Base-by-base conservation (phyloP, 2,888 invertebrate species). In the Arge pagana region DNA sequence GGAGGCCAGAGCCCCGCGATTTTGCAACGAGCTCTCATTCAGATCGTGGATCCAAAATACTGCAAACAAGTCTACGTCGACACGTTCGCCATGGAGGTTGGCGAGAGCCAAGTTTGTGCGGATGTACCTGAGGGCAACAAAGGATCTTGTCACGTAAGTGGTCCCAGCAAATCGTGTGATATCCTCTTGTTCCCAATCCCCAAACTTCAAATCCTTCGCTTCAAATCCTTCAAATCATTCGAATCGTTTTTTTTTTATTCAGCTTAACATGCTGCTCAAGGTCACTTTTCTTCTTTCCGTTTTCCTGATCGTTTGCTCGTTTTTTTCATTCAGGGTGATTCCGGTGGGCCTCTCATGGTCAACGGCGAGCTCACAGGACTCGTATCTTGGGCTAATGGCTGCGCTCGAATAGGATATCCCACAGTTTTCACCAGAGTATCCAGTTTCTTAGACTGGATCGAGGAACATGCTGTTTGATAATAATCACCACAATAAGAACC, bases 21-120 rank as follows among this genome's bases (percentile, higher is more conserved):
- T 61, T 60, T 82, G 21, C 84, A 85, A 59, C 80, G 76, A 48
- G 83, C 81, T 0, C 60, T 79, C 28, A 79, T 86, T 1, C 80
- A 81, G 0, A 80, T 82, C 63, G 79, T 84, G 4, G 81, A 77
- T 59, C 77, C 80, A 3, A 62, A 72, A 1, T 58, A 72, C 0
- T 86, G 86, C 61, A 68, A 64, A 2, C 66, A 71, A 1, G 80
- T 79, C 1, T 84, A 84, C 59, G 8, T 8, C 3, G 3, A 33
- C 15, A 16, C 23, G 23, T 45, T 45, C 23, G 15, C 4, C 13
- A 31, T 45, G 45, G 35, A 45, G n/a, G 45, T 45, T n/a, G 23
- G 6, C 37, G 10, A 52, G 0, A 40, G 53, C 1, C 66, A 67
- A 0, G 4, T 67, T 11, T 67, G 67, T 15, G 64, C 66, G 0